Conservation (phyloP, 2,888 invertebrate species). For the Chymomyza fuscimana region DNA sequence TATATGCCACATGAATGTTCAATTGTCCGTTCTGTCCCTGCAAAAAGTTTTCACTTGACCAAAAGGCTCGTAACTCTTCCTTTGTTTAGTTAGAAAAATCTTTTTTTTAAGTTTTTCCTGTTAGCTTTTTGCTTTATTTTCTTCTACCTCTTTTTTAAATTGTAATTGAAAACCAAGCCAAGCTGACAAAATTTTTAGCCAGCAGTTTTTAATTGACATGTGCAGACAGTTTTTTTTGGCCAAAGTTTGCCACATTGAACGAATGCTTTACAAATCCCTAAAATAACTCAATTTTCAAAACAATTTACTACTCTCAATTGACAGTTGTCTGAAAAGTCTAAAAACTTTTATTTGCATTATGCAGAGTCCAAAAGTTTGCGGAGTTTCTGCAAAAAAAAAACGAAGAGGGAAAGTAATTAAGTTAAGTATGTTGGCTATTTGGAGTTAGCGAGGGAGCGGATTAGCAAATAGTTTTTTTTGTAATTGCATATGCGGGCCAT, state of each 20-base stretch:
- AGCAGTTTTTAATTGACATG: constrained; percentile 47
- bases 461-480: no score
- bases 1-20: not conserved
- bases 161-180: not conserved
- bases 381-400: not conserved
- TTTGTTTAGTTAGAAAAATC: not conserved
- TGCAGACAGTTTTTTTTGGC: constrained; percentile 23
- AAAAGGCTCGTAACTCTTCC: not conserved
- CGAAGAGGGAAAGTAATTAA: constrained; percentile 39
- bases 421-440: constrained; percentile 10
- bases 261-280: not conserved
- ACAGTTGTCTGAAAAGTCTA: constrained; percentile 15
- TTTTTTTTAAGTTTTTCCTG: not conserved
- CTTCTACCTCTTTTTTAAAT: constrained; percentile 12
- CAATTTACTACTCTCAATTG: constrained; percentile 46
- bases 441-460: not conserved
- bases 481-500: no score
- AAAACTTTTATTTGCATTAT: constrained; percentile 37
- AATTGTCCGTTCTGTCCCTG: not conserved
- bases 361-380: not conserved
- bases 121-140: not conserved
- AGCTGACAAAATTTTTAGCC: not conserved
- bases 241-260: not conserved
- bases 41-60: not conserved
- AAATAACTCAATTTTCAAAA: constrained; percentile 57